Base-by-base conservation (phyloP, 2,888 invertebrate species). In the Buathra laborator region DNA sequence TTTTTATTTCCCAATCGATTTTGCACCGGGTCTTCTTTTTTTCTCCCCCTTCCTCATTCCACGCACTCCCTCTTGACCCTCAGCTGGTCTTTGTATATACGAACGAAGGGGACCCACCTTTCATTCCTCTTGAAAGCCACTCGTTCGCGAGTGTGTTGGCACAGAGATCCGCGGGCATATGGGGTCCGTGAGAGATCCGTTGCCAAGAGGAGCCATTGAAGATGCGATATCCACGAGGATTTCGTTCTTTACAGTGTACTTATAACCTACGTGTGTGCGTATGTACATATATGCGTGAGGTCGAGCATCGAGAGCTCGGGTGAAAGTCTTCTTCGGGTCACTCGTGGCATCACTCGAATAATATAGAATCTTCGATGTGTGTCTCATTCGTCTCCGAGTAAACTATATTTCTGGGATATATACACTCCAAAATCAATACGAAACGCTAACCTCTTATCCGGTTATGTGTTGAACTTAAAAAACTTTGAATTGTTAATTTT, bases 241-340 rank as follows among this genome's bases (percentile, higher is more conserved):
- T 83, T 74, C 68, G 68, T 78, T 83, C 78, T 78, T 74, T 51
- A 68, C 74, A 59, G 72, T 68, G 59, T 67, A 74, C 59, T 83
- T 29, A 32, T 62, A 43, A 78, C 59, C 37, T 62, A 51, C 62
- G 62, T 72, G 64, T 68, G 16, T 48, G 53, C 53, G 59, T n/a
- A 37, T 62, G 51, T 24, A 59, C 89, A 83, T 89, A 59, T 90
- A 83, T 89, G 90, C 89, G 90, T 90, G 89, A 90, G 91, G 90
- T 91, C 90, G 89, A 84, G 67, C 85, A 71, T 85, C 88, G 87
- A 14, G 14, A 88, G 87, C 87, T 86, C 89, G 89, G 92, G 91
- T 92, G 91, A 91, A 91, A 91, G 91, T 91, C 88, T 90, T 87
- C 86, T 81, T 86, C 83, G 88, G 90, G 89, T 91, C 90, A 90